Percentiles rank a stretch among this genome's conserved stretches.
phyloP scores from a whole-genome alignment of 2,113 vertebrate genomes.

The Scatophagus argus region DNA sequence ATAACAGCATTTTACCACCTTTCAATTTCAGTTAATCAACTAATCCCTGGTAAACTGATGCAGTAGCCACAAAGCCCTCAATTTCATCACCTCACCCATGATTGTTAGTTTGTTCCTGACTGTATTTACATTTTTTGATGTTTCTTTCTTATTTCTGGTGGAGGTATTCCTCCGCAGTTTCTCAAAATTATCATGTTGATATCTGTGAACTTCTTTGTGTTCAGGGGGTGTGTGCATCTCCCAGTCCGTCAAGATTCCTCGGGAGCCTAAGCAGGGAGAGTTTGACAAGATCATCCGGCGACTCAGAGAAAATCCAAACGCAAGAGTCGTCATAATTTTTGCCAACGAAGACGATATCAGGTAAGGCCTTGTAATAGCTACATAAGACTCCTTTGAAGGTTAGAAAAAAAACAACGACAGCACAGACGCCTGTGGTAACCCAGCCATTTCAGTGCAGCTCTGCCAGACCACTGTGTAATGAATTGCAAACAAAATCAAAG shows the following conservation, averaged over 20 bases:
- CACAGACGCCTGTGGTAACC: neutral
- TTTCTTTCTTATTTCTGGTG: neutral
- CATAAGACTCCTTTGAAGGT: constrained; percentile 49
- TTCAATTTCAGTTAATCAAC: neutral
- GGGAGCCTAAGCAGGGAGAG: constrained; percentile 93
- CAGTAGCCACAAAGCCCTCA: neutral
- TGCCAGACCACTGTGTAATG: constrained; percentile 37
- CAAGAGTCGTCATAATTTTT: constrained; percentile 96
- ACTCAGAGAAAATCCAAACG: constrained; percentile 94
- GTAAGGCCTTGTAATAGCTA: constrained; percentile 75
- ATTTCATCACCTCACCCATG: neutral
- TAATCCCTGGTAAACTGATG: neutral
- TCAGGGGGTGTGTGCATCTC: constrained; percentile 97
- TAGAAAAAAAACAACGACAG: constrained; percentile 22
- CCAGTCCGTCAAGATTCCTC: constrained; percentile 97
- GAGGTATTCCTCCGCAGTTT: neutral
- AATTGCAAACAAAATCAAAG: constrained; percentile 62
- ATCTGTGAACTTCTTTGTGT: constrained; percentile 47
- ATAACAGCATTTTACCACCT: neutral
- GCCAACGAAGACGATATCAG: constrained; percentile 98
- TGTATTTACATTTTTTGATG: no score
- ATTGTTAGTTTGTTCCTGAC: neutral
- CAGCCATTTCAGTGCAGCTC: neutral
- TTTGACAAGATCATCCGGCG: constrained; percentile 97
- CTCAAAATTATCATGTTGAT: neutral